Evolutionary conservation across 2,113 vertebrate genomes (phyloP), one percentile per base, ranked within the genome.

Genomic region (Passer domesticus): DNA sequence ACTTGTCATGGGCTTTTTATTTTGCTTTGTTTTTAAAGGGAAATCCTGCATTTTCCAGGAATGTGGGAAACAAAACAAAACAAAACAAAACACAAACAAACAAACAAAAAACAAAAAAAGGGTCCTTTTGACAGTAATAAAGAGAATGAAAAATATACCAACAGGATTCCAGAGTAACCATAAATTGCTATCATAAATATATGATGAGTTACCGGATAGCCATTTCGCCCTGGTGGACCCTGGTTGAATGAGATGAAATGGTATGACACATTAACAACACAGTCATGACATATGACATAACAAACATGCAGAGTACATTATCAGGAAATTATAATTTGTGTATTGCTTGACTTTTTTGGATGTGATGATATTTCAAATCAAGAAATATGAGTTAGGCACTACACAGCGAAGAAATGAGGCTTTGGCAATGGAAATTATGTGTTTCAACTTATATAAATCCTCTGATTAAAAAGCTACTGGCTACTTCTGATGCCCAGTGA

Each of bases 181-280:
- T n/a, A 90, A 90, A 23, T 15, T 11, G 77, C 96, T 93, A 33
- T 83, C 82, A 90, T 77, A 96, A 94, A 96, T 30, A 92, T 27
- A 90, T 25, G 62, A 83, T 89, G 66, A 93, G 60, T 97, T 97
- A 97, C 96, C 92, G 92, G 94, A 79, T 96, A 97, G 96, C 95
- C 96, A 96, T 97, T 97, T 96, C 94, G 87, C 94, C 96, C 97
- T 97, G 96, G 96, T 80, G 95, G 96, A 94, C 97, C 96, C 97
- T 97, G 94, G 95, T 94, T 91, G 83, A 95, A 97, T 96, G 94
- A 97, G 92, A 97, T 97, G 94, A 97, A 97, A 97, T 95, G 89
- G 91, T 93, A 96, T 6, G 87, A 97, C 93, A 96, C 74, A 94
- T 97, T 97, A 97, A 96, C 76, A 89, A 74, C 83, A 94, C 56